Conservation (phyloP, 1,140 invertebrate species). For the Drosophila funebris region DNA sequence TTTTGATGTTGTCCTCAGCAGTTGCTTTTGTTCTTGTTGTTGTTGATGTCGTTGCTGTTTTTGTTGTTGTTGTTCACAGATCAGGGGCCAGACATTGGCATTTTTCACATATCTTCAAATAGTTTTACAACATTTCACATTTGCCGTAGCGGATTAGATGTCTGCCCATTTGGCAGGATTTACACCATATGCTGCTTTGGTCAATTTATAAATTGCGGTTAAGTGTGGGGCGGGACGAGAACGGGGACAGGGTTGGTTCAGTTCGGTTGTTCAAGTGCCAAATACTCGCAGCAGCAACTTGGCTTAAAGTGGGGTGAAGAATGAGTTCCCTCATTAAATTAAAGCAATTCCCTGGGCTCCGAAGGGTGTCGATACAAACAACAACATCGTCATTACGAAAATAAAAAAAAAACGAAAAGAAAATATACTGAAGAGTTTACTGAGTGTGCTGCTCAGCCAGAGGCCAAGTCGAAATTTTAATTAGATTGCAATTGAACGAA, state of each 20-base stretch:
- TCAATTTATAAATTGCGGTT: conserved; percentile 79
- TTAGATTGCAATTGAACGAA: conserved; percentile 64
- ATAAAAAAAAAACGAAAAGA: conserved; percentile 7
- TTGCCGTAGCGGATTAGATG: conserved; percentile 57
- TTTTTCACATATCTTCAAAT: conserved; percentile 61
- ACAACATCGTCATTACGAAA: conserved; percentile 1
- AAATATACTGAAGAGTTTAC: conserved; percentile 23
- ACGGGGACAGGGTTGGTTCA: background rate
- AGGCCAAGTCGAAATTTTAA: conserved; percentile 63
- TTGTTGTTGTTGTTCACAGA: background rate
- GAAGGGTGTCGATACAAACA: conserved; percentile 16
- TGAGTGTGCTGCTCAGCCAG: conserved; percentile 14
- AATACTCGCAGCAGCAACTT: conserved; percentile 2
- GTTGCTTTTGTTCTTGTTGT: conserved; percentile 14
- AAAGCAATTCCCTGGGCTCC: conserved; percentile 24
- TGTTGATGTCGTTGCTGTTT: conserved; percentile 12
- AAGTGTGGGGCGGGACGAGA: conserved; percentile 31
- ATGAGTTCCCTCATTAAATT: conserved; percentile 24
- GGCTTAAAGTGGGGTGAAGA: conserved; percentile 37
- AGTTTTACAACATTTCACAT: conserved; percentile 77
- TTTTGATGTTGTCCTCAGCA: conserved; percentile 66
- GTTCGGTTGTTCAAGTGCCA: conserved; percentile 17
- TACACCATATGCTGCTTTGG: conserved; percentile 77
- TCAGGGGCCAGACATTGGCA: conserved; percentile 25
- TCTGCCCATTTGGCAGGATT: conserved; percentile 72